A percentile compares a stretch with the other conserved stretches of the same genome.
Conservation (phyloP, 2,113 vertebrate genomes). For the Bos indicus region DNA sequence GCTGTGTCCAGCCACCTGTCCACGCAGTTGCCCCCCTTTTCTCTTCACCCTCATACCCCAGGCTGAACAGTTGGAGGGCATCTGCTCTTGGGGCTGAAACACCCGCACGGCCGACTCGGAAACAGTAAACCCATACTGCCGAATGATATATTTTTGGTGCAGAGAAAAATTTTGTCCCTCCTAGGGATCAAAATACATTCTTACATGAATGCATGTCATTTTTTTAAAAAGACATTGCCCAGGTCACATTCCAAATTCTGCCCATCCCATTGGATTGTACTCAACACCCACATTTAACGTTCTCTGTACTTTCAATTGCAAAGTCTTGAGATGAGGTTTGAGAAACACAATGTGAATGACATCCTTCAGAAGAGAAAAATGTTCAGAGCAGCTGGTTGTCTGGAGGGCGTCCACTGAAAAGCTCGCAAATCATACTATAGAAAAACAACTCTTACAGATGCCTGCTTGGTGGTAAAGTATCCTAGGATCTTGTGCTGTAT, state of each 20-base stretch:
- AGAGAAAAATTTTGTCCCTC: constrained; percentile 39
- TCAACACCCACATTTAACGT: background rate
- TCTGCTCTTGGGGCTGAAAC: constrained; percentile 18
- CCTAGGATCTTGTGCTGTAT: background rate
- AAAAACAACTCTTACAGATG: background rate
- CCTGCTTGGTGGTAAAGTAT: background rate
- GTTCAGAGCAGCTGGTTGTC: background rate
- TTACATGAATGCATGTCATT: background rate
- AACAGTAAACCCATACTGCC: constrained; percentile 1
- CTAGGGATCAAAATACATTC: background rate
- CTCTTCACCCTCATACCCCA: background rate
- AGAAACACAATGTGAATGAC: background rate
- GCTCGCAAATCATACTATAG: background rate
- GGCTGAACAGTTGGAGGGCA: constrained; percentile 37
- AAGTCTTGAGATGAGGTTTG: background rate
- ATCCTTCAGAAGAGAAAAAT: background rate
- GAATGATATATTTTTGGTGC: constrained; percentile 49
- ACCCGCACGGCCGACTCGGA: background rate
- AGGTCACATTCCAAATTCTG: background rate
- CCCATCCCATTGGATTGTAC: background rate
- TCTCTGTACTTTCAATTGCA: background rate
- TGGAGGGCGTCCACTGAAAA: background rate
- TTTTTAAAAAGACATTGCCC: background rate
- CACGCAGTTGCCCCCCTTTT: background rate
- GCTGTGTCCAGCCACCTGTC: constrained; percentile 50